Evolutionary conservation across 2,888 invertebrate species (phyloP), one percentile per base, ranked within the genome.

Genomic region (Rhagonycha lutea): DNA sequence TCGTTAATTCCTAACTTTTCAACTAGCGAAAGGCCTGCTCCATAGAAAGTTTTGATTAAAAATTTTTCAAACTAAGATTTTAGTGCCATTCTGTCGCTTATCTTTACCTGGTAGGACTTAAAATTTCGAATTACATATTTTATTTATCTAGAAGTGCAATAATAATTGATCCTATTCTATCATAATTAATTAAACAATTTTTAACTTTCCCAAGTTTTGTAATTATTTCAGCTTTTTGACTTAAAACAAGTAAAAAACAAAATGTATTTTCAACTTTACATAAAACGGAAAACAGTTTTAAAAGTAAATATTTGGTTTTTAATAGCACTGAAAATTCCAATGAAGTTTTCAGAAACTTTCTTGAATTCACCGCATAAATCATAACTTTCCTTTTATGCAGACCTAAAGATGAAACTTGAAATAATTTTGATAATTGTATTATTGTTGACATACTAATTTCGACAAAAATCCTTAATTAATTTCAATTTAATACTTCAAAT

Each of bases 301-400:
- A 65, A 63, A 65, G 63, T 65, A 65, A 65, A 65, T 65, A 65
- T 65, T 65, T 65, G 63, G 24, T 18, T 65, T 63, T 65, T 24
- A 65, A 26, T 65, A 26, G 63, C 63, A n/a, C 26, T n/a, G 63
- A 65, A 65, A 26, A 24, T 24, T 12, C n/a, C 18, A 24, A 12
- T n/a, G 11, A 26, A 65, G 8, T 14, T 65, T 65, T 65, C 12
- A 14, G 63, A 65, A 65, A 65, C 63, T 65, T 65, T 65, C 63
- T 65, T 65, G 63, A 65, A n/a, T 65, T 14, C 26, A 24, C 63
- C 23, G 63, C 24, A 65, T 65, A 65, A 65, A 65, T 65, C 63
- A 65, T 24, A 65, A 65, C 63, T 65, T 65, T n/a, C 24, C 63
- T 65, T 65, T 65, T 65, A 65, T n/a, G 63, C 0, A 8, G 12